Conservation (phyloP, 2,113 vertebrate genomes). For the Etheostoma cragini region DNA sequence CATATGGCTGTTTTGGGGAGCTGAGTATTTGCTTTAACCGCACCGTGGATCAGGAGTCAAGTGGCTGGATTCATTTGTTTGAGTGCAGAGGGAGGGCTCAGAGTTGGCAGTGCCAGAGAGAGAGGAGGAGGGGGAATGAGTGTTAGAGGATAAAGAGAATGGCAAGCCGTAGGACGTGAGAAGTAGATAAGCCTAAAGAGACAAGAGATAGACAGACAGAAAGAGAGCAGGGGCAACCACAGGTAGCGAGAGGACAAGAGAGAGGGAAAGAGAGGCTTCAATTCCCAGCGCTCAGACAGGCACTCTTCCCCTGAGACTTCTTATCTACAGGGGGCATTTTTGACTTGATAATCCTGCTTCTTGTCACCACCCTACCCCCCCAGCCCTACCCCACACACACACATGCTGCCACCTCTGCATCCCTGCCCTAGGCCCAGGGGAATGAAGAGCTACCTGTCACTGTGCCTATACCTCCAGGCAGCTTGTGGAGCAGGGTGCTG, state of each 20-base stretch:
- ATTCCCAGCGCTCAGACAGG: slow-evolving; percentile 67
- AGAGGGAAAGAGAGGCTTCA: slow-evolving; percentile 66
- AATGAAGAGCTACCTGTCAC: slow-evolving; percentile 83
- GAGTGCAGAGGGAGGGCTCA: slow-evolving; percentile 63
- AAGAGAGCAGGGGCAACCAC: slow-evolving; percentile 42
- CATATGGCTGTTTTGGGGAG: slow-evolving; percentile 51
- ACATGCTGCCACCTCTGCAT: slow-evolving; percentile 42
- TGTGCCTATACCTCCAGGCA: slow-evolving; percentile 79
- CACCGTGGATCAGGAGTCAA: slow-evolving; percentile 69
- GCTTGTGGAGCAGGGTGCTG: slow-evolving; percentile 71
- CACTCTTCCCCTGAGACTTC: slow-evolving; percentile 75
- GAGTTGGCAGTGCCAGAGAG: slow-evolving; percentile 56
- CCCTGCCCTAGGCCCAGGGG: slow-evolving; percentile 74
- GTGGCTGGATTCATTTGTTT: slow-evolving; percentile 72
- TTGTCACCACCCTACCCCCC: slow-evolving; percentile 47
- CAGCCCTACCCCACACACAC: neutral
- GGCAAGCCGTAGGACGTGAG: slow-evolving; percentile 60
- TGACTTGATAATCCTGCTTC: slow-evolving; percentile 83
- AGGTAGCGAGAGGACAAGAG: slow-evolving; percentile 60
- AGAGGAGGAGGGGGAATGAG: slow-evolving; percentile 41
- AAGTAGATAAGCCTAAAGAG: slow-evolving; percentile 55
- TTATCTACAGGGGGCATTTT: slow-evolving; percentile 83
- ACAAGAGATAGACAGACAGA: slow-evolving; percentile 52
- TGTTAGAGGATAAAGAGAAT: slow-evolving; percentile 68
- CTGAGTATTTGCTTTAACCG: slow-evolving; percentile 65